Evolutionary conservation across 2,797 vertebrate genomes (phyloP), one percentile per base, ranked within the genome.

Genomic region (Gymnothorax reevesii): DNA sequence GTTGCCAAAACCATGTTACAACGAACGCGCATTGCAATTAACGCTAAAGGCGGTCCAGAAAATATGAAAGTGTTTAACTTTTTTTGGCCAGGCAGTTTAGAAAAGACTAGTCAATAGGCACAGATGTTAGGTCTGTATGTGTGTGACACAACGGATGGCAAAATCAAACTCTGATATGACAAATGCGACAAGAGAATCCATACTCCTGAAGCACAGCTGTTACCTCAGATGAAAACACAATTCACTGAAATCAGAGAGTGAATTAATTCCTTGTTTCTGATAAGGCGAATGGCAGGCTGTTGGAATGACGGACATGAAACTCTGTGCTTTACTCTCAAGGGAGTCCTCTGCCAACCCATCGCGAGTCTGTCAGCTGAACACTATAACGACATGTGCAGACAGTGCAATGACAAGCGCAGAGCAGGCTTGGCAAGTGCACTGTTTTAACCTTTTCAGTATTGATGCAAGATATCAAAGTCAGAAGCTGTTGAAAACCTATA

Each of bases 211-310:
- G 9, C 77, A 55, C 17, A 9, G 52, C 77, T 54, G 33, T 20
- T n/a, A 20, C 42, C 77, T 80, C 77, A 22, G 77, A 80, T 49
- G n/a, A 55, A 49, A 22, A 55, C 52, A 20, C 77, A 54, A 52
- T 55, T n/a, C 77, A 80, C n/a, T 17, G 52, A 55, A 80, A 80
- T 55, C 10, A 52, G 77, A 10, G 52, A 55, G 20, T 80, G 77
- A 80, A 80, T 80, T 80, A 20, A 80, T 80, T 80, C 52, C 55
- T 80, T 80, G 77, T 80, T 80, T 80, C 77, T 55, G 77, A 80
- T 80, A 80, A 80, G 77, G 77, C 49, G 77, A 80, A 80, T 55
- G 52, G 77, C 73, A 77, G 42, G 33, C 15, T 42, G 71, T 79
- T 54, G 52, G 75, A 54, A 20, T 80, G 77, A 80, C 49, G 55